Evolutionary conservation across 2,113 vertebrate species (phyloP).

Genomic region (Todiramphus chloris): DNA sequence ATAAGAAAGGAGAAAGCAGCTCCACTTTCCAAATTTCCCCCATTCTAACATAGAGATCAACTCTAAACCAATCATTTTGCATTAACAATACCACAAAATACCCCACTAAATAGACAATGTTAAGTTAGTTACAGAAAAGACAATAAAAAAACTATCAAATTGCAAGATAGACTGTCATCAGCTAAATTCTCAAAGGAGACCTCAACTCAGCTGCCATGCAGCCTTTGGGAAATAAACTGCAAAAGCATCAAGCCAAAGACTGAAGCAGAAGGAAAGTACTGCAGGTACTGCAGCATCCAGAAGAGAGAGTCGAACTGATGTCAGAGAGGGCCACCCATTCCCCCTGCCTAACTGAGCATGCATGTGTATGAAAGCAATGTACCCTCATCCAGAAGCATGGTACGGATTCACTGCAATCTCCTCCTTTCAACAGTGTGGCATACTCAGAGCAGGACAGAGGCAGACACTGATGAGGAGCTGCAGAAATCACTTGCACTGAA

Average conservation of each 20-base stretch:
- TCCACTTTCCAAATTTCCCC: neutral
- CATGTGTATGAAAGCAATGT: rapidly evolving
- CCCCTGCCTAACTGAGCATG: neutral
- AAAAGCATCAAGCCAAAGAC: neutral
- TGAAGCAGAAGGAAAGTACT: neutral
- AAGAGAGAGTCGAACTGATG: neutral
- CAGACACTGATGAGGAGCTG: neutral
- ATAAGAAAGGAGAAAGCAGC: neutral
- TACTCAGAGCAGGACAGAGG: neutral
- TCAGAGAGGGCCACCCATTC: neutral
- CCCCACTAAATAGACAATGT: neutral
- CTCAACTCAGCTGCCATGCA: neutral
- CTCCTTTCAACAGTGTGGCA: neutral
- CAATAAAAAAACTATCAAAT: neutral
- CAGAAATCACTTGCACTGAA: neutral
- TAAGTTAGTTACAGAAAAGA: neutral
- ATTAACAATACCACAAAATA: neutral
- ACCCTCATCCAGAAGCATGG: neutral
- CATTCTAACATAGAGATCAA: neutral
- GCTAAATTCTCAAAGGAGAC: neutral
- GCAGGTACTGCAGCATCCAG: neutral
- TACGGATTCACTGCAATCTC: neutral
- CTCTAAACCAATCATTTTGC: neutral
- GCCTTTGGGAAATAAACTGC: neutral
- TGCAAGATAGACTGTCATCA: neutral